These are phyloP conservation scores for Aegypius monachus DNA, from an alignment of 2,113 vertebrate genomes.

Conservation along the genomic window DNA sequence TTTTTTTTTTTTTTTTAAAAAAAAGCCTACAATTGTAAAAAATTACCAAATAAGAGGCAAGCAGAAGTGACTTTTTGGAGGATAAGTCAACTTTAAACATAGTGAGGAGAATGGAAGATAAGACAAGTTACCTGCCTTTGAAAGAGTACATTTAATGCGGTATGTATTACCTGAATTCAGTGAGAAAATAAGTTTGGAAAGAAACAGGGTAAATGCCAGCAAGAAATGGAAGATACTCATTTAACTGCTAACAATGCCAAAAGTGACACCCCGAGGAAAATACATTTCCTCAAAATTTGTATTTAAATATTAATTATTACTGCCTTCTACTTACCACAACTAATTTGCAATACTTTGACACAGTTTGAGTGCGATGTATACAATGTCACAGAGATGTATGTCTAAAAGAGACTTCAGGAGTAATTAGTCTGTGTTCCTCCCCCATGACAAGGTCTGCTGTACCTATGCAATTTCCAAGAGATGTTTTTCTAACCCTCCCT, in stretches of 20 bases:
- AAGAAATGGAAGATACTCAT: neutral
- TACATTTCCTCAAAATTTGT: neutral
- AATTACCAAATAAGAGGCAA: neutral
- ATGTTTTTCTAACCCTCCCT: neutral
- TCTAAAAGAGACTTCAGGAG: neutral
- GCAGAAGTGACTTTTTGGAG: neutral
- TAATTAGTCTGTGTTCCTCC: neutral
- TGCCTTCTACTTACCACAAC: neutral
- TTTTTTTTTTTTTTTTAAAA: neutral
- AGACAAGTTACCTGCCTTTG: neutral
- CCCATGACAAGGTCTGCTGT: neutral
- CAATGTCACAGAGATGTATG: neutral
- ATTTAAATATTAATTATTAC: neutral
- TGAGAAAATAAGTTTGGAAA: neutral
- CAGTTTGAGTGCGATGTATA: neutral
- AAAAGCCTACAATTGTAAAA: neutral
- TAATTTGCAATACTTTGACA: neutral
- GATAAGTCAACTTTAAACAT: neutral
- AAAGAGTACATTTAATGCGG: neutral
- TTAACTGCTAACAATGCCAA: neutral
- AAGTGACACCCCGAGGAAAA: neutral
- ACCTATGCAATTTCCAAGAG: neutral
- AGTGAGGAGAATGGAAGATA: no score
- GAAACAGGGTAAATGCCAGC: neutral
- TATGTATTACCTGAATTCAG: neutral